Conservation (phyloP, 2,797 vertebrate species). For the Acrossocheilus wenchowensis region DNA sequence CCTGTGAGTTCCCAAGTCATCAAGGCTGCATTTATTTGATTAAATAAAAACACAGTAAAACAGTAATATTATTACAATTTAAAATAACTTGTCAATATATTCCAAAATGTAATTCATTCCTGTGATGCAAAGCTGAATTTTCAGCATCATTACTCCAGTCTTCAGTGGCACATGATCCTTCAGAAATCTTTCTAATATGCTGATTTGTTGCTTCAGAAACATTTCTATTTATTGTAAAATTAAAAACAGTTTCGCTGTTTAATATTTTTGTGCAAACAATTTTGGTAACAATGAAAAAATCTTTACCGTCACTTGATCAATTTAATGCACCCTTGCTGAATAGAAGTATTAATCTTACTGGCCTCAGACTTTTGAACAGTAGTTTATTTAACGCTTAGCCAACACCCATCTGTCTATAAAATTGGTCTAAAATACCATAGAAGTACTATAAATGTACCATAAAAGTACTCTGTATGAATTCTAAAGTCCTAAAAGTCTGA, state of each 20-base stretch:
- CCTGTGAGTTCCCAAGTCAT: constrained; percentile 67
- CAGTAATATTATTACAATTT: background rate
- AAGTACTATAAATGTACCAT: too few species aligned
- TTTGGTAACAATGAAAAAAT: background rate
- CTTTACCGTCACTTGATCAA: background rate
- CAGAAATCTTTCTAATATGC: background rate
- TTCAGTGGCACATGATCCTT: background rate
- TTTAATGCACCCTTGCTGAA: background rate
- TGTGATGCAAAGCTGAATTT: background rate
- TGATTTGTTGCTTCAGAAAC: background rate
- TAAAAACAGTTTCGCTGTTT: background rate
- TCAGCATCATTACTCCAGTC: background rate
- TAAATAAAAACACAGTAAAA: background rate
- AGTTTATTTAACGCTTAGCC: background rate
- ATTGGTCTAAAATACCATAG: background rate
- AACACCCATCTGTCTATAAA: background rate
- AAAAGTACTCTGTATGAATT: background rate
- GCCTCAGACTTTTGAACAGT: background rate
- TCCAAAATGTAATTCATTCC: background rate
- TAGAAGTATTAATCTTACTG: background rate
- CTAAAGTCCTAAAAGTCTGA: background rate
- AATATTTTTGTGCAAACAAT: background rate
- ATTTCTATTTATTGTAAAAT: background rate
- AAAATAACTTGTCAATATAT: background rate
- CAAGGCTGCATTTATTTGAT: background rate